Evolutionary conservation across 92 coral and sea anemone species (phyloP).

Genomic region (Bergia sp.): DNA sequence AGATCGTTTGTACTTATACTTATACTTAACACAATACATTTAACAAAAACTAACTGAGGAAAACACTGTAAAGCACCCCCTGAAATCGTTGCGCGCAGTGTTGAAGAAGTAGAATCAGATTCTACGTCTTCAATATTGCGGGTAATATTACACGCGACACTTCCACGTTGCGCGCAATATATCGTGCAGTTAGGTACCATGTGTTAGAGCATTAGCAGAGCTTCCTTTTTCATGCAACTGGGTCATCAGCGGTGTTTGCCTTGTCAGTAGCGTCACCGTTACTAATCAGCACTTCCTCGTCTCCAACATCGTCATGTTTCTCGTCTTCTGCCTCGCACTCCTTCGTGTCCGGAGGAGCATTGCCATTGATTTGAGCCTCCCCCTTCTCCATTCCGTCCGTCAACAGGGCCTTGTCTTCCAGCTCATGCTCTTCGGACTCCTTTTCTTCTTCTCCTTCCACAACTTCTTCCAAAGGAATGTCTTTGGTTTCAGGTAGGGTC

Average conservation of each 20-base stretch:
- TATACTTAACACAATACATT: too few species aligned
- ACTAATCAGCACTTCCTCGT: background rate
- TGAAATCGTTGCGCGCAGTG: too few species aligned
- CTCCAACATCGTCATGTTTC: background rate
- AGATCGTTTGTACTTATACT: too few species aligned
- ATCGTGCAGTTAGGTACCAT: too few species aligned
- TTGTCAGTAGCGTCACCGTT: background rate
- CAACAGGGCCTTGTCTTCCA: conserved; percentile 5
- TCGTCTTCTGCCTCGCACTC: background rate
- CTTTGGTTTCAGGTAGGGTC: conserved; percentile 23
- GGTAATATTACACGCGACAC: too few species aligned
- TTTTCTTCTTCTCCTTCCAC: background rate
- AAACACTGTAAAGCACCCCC: too few species aligned
- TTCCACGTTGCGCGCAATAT: background rate
- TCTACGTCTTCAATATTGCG: too few species aligned
- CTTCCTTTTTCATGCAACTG: background rate
- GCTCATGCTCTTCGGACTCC: background rate
- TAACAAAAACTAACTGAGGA: too few species aligned
- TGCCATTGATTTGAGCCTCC: background rate
- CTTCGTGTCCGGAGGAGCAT: background rate
- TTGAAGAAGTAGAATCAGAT: too few species aligned
- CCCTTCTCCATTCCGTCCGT: conserved; percentile 16
- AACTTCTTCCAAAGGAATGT: conserved; percentile 21
- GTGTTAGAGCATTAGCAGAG: background rate
- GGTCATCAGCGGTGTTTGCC: background rate